Base-by-base conservation (phyloP, 1,140 invertebrate genomes). In the Drosophila biarmipes region DNA sequence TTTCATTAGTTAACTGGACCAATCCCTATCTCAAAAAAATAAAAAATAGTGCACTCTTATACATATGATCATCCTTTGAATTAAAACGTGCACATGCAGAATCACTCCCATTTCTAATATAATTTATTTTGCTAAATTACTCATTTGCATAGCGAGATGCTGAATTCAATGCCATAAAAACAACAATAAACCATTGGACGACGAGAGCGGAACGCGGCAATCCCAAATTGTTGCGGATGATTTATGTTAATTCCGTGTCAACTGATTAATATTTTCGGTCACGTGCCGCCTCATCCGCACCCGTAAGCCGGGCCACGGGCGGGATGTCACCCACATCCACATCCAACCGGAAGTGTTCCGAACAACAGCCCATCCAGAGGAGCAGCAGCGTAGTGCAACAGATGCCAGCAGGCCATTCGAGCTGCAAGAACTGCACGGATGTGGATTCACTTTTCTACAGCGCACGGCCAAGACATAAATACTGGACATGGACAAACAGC, bases 251-350 rank as follows among this genome's bases (percentile, higher is more conserved):
- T 89, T 68, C 79, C 85, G 78, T 90, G 85, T 84, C 72, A 87
- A 90, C 84, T 89, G 84, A 84, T 90, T 89, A 89, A 89, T 89
- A 89, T 89, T 89, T 89, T 89, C 48, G 84, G 84, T 89, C 84
- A 89, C 84, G 84, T 89, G 84, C 85, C 84, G 76, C 52, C 68
- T 58, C 76, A 80, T 80, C 71, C 84, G 58, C 71, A 77, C 59
- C 74, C 45, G 56, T 35, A 38, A 42, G n/a, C 42, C 45, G 67
- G 49, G 81, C 74, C 37, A 48, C 62, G 64, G 74, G 66, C 54
- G 78, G 35, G 34, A 62, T 59, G 73, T 59, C 79, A 56, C 58
- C 79, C 66, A 37, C 54, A 62, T 24, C 58, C 58, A 46, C 31
- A 55, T 17, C 59, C 61, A 49, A 52, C 24, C 38, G 55, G 59